phyloP scores from a whole-genome alignment of 2,797 vertebrate genomes.

The Erithacus rubecula region DNA sequence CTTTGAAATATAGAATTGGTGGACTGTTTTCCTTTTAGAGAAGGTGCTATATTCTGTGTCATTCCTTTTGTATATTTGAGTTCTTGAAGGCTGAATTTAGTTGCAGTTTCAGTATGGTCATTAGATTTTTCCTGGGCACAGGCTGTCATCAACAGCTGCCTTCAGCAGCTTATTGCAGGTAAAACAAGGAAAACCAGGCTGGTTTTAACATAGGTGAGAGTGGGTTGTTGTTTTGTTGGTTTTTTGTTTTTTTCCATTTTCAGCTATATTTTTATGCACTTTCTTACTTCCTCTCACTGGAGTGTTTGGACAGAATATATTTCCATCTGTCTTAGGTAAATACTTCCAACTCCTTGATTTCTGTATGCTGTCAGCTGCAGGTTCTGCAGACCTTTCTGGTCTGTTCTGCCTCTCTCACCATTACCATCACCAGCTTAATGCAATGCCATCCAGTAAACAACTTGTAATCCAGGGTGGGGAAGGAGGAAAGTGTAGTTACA shows the following conservation, averaged over 20 bases:
- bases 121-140: not conserved
- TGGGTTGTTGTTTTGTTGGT: fast-evolving
- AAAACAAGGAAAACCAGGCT: not conserved
- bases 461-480: not conserved
- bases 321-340: not conserved
- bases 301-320: not conserved
- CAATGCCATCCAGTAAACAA: not conserved
- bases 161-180: not conserved
- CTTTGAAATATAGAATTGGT: not conserved
- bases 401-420: not conserved
- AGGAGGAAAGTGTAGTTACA: not conserved
- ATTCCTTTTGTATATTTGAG: not conserved
- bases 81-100: not conserved
- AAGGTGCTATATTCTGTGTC: not conserved
- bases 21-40: not conserved
- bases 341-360: not conserved
- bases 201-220: not conserved
- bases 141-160: not conserved
- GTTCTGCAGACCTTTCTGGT: not conserved
- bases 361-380: not conserved
- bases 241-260: not conserved
- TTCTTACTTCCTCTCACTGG: not conserved
- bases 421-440: not conserved
- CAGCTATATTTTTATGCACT: not conserved
- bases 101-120: not conserved